Conservation (phyloP, 2,113 vertebrate genomes). For the Poeciliopsis turrubarensis region DNA sequence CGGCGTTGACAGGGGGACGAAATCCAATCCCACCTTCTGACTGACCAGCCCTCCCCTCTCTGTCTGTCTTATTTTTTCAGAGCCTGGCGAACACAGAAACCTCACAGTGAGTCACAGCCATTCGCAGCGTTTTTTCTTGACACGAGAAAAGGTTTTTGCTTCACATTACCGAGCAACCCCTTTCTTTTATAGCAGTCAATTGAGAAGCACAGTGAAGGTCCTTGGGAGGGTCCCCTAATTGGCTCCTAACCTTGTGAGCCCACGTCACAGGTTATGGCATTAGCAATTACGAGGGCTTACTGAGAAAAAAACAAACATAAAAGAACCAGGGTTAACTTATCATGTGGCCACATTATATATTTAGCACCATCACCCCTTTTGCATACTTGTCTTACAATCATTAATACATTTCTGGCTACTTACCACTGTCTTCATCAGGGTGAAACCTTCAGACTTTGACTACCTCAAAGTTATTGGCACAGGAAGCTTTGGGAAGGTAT, state of each 20-base stretch:
- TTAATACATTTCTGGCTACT: background rate
- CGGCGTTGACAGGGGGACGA: slow-evolving; percentile 45
- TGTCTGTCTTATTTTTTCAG: slow-evolving; percentile 45
- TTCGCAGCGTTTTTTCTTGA: background rate
- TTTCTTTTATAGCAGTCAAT: background rate
- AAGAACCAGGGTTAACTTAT: background rate
- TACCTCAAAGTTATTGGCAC: slow-evolving; percentile 83
- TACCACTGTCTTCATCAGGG: slow-evolving; percentile 53
- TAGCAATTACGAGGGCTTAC: background rate
- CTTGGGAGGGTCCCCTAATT: background rate
- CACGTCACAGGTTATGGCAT: background rate
- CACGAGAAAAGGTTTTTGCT: background rate
- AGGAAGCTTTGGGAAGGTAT: slow-evolving; percentile 84
- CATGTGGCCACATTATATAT: background rate
- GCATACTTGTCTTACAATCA: background rate
- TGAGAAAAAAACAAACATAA: background rate
- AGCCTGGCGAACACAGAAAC: slow-evolving; percentile 22
- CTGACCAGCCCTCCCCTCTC: background rate
- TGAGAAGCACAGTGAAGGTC: background rate
- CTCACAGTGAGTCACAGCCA: slow-evolving; percentile 53
- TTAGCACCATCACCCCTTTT: background rate
- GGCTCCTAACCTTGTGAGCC: slow-evolving; percentile 3
- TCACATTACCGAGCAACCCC: background rate
- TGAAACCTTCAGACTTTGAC: slow-evolving; percentile 81
- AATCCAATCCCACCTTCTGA: slow-evolving; percentile 45